A percentile compares a stretch with the other conserved stretches of the same genome.
phyloP scores from a whole-genome alignment of 2,113 vertebrate species.

The Rhinopomastus cyanomelas region DNA sequence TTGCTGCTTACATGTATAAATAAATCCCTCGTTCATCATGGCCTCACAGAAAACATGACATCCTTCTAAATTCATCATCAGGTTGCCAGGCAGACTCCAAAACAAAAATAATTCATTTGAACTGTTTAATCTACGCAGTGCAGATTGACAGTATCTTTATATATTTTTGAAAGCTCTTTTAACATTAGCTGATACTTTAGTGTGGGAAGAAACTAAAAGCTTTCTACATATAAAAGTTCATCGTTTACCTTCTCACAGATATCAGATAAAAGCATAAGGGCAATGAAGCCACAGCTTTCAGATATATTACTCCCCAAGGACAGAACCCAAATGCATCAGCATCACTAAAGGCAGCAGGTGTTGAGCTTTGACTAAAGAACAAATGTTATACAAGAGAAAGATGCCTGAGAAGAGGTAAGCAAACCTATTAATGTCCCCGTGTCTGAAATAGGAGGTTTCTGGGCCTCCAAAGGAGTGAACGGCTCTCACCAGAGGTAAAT shows the following conservation, averaged over 20 bases:
- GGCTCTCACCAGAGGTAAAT: not conserved
- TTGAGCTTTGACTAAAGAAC: conserved; percentile 60
- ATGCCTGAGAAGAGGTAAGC: conserved; percentile 19
- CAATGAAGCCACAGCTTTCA: conserved; percentile 66
- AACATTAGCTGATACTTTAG: conserved; percentile 76
- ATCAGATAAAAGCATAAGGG: conserved; percentile 75
- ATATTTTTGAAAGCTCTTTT: conserved; percentile 79
- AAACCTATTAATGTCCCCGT: conserved; percentile 13
- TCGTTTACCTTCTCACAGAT: conserved; percentile 67
- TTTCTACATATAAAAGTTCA: conserved; percentile 76
- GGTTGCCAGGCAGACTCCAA: conserved; percentile 68
- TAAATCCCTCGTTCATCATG: conserved; percentile 40
- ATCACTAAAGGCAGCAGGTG: conserved; percentile 60
- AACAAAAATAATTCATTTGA: conserved; percentile 79
- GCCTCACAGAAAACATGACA: conserved; percentile 53
- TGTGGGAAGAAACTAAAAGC: conserved; percentile 74
- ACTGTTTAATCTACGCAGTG: conserved; percentile 70
- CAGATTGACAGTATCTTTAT: conserved; percentile 80
- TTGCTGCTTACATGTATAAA: conserved; percentile 45
- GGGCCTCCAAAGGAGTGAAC: not conserved
- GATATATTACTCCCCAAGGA: conserved; percentile 67
- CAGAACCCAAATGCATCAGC: conserved; percentile 57
- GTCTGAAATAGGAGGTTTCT: conserved; percentile 4
- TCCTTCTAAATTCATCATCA: conserved; percentile 68
- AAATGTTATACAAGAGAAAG: conserved; percentile 32